A percentile compares a stretch with the other conserved stretches of the same genome.
phyloP scores from a whole-genome alignment of 2,797 vertebrate species.

The Anguilla obscura region DNA sequence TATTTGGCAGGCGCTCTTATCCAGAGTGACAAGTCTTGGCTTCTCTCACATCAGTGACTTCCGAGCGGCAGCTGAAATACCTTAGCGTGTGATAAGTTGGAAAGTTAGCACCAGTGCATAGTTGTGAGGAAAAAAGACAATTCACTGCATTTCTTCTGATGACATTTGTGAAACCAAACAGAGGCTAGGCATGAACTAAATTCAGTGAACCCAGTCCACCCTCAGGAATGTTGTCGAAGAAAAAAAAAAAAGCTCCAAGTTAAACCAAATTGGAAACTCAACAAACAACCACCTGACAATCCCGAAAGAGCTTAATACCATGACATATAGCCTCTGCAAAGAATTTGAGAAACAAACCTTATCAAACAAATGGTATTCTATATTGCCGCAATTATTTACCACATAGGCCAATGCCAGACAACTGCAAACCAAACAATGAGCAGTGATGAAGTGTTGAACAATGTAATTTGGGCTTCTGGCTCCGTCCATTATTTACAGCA shows the following conservation, averaged over 20 bases:
- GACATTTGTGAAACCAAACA: neutral
- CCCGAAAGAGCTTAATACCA: neutral
- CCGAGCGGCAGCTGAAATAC: neutral
- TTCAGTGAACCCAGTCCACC: neutral
- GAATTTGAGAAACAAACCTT: neutral
- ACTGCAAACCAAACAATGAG: slow-evolving; percentile 61
- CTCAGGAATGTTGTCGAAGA: neutral
- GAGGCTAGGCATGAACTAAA: neutral
- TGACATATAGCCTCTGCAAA: neutral
- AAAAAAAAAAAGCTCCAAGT: neutral
- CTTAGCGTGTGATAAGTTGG: neutral
- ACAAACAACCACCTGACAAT: neutral
- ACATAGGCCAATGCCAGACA: slow-evolving; percentile 63
- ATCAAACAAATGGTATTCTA: neutral
- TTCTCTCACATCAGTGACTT: neutral
- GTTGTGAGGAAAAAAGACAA: neutral
- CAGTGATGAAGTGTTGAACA: slow-evolving; percentile 68
- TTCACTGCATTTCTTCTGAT: neutral
- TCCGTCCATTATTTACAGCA: slow-evolving; percentile 72
- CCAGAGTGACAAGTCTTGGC: neutral
- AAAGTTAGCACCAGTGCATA: neutral
- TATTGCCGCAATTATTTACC: slow-evolving; percentile 23
- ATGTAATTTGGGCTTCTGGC: slow-evolving; percentile 54
- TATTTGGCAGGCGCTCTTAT: neutral
- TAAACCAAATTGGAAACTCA: neutral